These are phyloP conservation scores for Branchipolynoe longqiensis DNA, from an alignment of 2,888 invertebrate genomes.

Conservation along the genomic window DNA sequence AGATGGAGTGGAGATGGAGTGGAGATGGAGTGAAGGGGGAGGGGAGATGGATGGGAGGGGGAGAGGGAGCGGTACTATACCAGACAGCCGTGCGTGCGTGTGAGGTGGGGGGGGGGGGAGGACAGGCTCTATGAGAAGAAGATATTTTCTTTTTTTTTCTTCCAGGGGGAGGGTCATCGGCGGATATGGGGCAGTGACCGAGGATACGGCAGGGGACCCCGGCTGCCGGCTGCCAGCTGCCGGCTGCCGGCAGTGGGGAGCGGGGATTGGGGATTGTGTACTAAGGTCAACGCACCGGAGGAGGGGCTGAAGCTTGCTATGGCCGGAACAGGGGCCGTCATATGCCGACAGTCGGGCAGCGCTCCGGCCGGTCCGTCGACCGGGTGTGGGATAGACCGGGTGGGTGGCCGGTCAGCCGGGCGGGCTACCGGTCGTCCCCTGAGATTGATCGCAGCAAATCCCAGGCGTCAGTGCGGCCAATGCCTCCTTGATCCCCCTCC, in stretches of 20 bases:
- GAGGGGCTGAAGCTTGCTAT: no score
- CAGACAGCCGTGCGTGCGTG: neutral
- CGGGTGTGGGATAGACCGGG: no score
- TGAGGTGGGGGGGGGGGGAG: neutral
- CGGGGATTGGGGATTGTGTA: neutral
- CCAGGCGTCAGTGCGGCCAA: slow-evolving; percentile 33
- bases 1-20: no score
- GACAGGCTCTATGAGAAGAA: neutral
- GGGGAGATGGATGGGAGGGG: neutral
- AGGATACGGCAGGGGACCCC: neutral
- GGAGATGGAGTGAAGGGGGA: no score
- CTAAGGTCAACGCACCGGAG: neutral
- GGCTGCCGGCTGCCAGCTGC: neutral
- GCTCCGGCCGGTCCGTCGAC: no score
- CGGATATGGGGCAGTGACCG: neutral
- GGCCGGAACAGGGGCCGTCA: no score
- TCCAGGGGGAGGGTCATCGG: neutral
- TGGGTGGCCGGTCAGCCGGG: neutral
- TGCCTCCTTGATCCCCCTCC: slow-evolving; percentile 38
- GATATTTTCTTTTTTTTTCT: no score
- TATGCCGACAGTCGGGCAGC: no score
- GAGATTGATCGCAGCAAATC: slow-evolving; percentile 48
- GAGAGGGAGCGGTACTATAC: neutral
- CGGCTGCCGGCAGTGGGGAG: neutral
- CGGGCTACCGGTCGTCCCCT: neutral